Percentiles rank a stretch among this genome's conserved stretches.
Evolutionary conservation across 1,140 invertebrate genomes (phyloP).

Genomic region (Rhagoletis pomonella): DNA sequence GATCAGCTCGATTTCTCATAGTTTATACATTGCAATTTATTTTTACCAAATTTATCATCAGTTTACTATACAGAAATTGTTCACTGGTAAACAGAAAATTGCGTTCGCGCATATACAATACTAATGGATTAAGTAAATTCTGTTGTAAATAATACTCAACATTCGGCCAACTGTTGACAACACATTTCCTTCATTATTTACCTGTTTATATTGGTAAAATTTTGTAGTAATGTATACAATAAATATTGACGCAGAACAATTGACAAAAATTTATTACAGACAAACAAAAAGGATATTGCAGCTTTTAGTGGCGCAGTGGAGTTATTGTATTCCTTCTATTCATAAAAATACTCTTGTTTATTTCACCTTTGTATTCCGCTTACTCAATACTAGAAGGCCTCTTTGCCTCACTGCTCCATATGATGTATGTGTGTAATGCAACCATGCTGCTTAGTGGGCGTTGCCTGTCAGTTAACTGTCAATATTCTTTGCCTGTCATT

Average conservation of each 20-base stretch:
- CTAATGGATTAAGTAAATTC: background rate
- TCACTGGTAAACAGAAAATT: too few relatives aligned
- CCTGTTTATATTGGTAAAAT: background rate
- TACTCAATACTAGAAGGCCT: too few relatives aligned
- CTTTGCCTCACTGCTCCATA: too few relatives aligned
- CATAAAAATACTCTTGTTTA: too few relatives aligned
- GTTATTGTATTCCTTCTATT: background rate
- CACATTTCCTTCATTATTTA: background rate
- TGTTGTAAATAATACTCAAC: background rate
- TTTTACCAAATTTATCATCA: too few relatives aligned
- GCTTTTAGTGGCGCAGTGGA: background rate
- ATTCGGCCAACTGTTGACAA: background rate
- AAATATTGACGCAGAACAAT: background rate
- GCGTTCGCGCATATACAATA: background rate
- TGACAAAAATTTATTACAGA: background rate
- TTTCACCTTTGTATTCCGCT: too few relatives aligned
- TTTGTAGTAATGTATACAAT: background rate
- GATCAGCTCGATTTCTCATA: too few relatives aligned
- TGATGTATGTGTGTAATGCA: too few relatives aligned
- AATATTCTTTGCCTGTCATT: slow-evolving; percentile 1
- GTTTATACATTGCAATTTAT: too few relatives aligned
- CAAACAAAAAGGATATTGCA: background rate
- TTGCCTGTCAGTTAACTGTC: background rate
- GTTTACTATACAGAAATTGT: too few relatives aligned
- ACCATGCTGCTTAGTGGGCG: too few relatives aligned